Evolutionary conservation across 1,140 invertebrate genomes (phyloP).

Genomic region (Trichonephila inaurata): DNA sequence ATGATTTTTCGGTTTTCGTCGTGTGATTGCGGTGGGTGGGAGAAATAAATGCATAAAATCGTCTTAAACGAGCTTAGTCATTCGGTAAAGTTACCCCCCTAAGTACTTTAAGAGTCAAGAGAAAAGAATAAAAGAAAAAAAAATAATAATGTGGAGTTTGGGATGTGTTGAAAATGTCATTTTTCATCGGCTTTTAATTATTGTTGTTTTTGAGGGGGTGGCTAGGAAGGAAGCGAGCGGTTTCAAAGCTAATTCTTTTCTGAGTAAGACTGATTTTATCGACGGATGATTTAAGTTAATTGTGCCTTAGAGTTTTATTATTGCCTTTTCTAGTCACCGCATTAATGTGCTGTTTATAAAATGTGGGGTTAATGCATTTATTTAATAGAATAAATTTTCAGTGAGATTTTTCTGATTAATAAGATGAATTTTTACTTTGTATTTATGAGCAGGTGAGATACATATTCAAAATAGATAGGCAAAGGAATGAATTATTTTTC

Average conservation of each 20-base stretch:
- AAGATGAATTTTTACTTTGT: background rate
- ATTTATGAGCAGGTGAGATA: too few relatives aligned
- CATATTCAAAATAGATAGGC: too few relatives aligned
- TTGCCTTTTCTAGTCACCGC: background rate
- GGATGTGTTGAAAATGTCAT: constrained; percentile 32
- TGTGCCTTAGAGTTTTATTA: background rate
- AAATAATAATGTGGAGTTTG: background rate
- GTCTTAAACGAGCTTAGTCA: constrained; percentile 68
- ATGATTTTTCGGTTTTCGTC: constrained; percentile 55
- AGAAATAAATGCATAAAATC: constrained; percentile 45
- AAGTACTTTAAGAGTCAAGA: constrained; percentile 32
- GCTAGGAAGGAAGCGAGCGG: background rate
- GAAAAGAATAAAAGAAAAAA: background rate
- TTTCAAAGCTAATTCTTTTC: constrained; percentile 44
- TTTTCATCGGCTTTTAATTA: constrained; percentile 63
- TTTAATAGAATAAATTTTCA: background rate
- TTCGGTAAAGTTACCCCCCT: constrained; percentile 9
- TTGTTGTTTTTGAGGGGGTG: constrained; percentile 12
- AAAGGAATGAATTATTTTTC: too few relatives aligned
- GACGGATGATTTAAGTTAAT: constrained; percentile 1
- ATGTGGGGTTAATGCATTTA: background rate
- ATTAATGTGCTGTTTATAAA: background rate
- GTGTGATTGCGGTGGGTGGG: background rate
- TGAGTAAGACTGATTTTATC: constrained; percentile 26
- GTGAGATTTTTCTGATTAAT: background rate